Evolutionary conservation across 2,888 invertebrate genomes (phyloP), one percentile per base, ranked within the genome.

Genomic region (Dolichopus griseipennis): DNA sequence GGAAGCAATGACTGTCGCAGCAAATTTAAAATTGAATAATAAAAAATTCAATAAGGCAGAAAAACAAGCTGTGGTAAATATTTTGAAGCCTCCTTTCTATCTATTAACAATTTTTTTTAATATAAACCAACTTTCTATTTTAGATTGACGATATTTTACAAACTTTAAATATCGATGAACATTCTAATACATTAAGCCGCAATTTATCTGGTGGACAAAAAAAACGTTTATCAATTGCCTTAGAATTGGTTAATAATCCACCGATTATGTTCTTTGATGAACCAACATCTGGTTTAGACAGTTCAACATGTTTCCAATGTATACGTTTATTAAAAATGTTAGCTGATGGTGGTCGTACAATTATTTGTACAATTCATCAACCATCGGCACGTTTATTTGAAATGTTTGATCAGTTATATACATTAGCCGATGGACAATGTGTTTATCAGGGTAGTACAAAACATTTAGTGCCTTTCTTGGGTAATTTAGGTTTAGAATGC

Each of bases 201-300:
- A 93, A 94, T 77, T 85, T 97, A 66, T 96, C 95, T 0, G 97
- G 97, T 27, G 97, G 97, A 1, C 96, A 97, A 80, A 92, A 95
- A 82, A 97, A 97, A 78, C 89, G 97, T 74, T 86, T 97, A 1
- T 95, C 96, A 0, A 97, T 97, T 71, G 97, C 96, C 21, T 83
- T 95, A 72, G 97, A 97, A 82, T 84, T 97, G 73, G 95, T 97
- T 73, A 96, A 95, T 83, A 97, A 97, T 81, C 97, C 97, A 12
- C 96, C 97, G 0, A 91, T 97, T 71, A 96, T 97, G 95, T 97
- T 97, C 83, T 96, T 97, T 79, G 97, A 97, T 79, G 97, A 97
- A 81, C 97, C 97, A 1, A 97, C 97, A 72, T 96, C 95, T 73
- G 97, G 97, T 5, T 82, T 97, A 78, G 97, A 97, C 84, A 95